Base-by-base conservation (phyloP, 1,140 invertebrate species). In the Lasioglossum albipes region DNA sequence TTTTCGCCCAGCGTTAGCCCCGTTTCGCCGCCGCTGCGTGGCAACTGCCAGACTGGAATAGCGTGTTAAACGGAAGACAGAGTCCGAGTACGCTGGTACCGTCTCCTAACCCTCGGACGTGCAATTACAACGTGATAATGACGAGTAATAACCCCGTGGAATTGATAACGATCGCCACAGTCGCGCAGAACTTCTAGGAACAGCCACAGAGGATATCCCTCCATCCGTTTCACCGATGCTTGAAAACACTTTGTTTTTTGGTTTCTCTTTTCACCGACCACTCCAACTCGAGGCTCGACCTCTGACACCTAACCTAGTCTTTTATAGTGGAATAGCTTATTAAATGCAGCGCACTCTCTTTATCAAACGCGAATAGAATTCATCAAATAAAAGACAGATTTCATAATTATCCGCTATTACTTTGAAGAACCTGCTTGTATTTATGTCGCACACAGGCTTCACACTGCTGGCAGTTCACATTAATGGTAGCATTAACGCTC, bases 1-100 rank as follows among this genome's bases (percentile, higher is more conserved):
- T 75, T 66, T 84, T 82, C 64, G 78, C 54, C 61, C 73, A 41
- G 62, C 71, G 59, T 79, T 79, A 69, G 69, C 83, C 79, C 57
- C 74, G 70, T 85, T 85, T 76, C 49, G 49, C 59, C 49, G 3
- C 62, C 45, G 13, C 16, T 36, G 3, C 36, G 36, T 36, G 36
- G 5, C 52, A 54, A 54, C n/a, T 41, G 59, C 72, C 52, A 52
- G 52, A 66, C 52, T 36, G 5, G 16, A 79, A 72, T 79, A 54
- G 36, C 59, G 57, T 18, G 52, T 22, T 45, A 22, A 81, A 70
- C 59, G 69, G 12, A 45, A 59, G 54, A 45, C 41, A 54, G 42
- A 54, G 54, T 3, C 12, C 36, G 36, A 12, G 45, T 12, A 49
- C 45, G 65, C 41, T 5, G 36, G 42, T 10, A 31, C 5, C 31